A percentile compares a stretch with the other conserved stretches of the same genome.
phyloP scores from a whole-genome alignment of 2,888 invertebrate species.

The Microdon myrmicae region DNA sequence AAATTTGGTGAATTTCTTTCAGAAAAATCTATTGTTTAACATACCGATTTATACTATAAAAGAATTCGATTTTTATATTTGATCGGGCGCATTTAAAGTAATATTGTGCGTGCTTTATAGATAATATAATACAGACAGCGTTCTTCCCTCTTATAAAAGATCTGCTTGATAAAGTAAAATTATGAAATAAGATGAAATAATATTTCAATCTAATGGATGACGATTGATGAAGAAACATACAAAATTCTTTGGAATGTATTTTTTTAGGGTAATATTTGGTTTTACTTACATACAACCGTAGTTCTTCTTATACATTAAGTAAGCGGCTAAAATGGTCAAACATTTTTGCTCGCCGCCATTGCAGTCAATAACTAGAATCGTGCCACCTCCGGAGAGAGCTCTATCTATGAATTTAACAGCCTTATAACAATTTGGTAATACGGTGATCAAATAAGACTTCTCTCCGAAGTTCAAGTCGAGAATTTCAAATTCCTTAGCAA shows the following conservation, averaged over 20 bases:
- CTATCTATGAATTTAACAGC: conserved; percentile 60
- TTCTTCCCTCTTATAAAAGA: too few species aligned
- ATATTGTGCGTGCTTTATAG: too few species aligned
- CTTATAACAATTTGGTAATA: conserved; percentile 60
- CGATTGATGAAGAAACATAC: background rate
- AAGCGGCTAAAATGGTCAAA: conserved; percentile 58
- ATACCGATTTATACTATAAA: too few species aligned
- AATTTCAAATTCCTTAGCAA: conserved; percentile 55
- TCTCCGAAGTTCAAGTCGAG: conserved; percentile 60
- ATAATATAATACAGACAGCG: too few species aligned
- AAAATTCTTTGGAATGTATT: background rate
- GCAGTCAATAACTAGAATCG: conserved; percentile 58
- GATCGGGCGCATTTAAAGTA: too few species aligned
- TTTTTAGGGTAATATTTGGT: background rate
- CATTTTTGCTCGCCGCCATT: conserved; percentile 60
- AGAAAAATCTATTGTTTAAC: too few species aligned
- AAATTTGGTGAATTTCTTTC: too few species aligned
- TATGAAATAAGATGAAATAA: background rate
- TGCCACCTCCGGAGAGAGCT: conserved; percentile 55
- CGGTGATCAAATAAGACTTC: conserved; percentile 58
- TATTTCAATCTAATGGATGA: too few species aligned
- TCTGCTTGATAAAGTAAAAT: background rate
- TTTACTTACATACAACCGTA: conserved; percentile 58
- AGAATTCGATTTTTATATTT: too few species aligned
- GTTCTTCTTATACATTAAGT: conserved; percentile 61